These are phyloP conservation scores for Drosophila aff. DNA, from an alignment of 1,140 invertebrate species.

Conservation along the genomic window DNA sequence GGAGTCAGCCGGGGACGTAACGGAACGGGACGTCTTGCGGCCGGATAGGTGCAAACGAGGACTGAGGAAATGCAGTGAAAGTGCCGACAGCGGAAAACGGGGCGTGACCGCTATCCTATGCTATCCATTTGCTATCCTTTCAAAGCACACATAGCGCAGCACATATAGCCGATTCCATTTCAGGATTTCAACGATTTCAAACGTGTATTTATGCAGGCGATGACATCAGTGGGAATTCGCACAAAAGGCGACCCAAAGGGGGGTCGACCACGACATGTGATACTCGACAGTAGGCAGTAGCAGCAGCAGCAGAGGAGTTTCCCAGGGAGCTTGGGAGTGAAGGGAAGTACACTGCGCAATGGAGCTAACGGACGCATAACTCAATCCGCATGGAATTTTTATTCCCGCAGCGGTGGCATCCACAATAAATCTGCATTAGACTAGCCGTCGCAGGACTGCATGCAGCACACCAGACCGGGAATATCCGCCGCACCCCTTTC, in stretches of 20 bases:
- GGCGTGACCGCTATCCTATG: slow-evolving; percentile 34
- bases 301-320: neutral
- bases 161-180: slow-evolving; percentile 11
- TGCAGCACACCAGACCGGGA: slow-evolving; percentile 12
- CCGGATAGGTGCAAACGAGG: slow-evolving; percentile 50
- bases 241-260: slow-evolving; percentile 10
- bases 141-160: neutral
- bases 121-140: slow-evolving; percentile 20
- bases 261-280: slow-evolving; percentile 28
- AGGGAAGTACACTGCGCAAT: slow-evolving; percentile 39
- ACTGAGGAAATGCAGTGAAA: slow-evolving; percentile 73
- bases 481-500: neutral
- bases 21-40: slow-evolving; percentile 5
- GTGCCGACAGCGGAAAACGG: slow-evolving; percentile 57
- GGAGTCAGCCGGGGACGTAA: slow-evolving; percentile 10
- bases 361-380: slow-evolving; percentile 82
- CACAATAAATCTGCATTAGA: slow-evolving; percentile 83
- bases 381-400: slow-evolving; percentile 83
- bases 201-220: slow-evolving; percentile 50
- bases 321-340: neutral
- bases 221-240: slow-evolving; percentile 68
- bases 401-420: slow-evolving; percentile 81
- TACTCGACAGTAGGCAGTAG: slow-evolving; percentile 10
- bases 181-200: slow-evolving; percentile 25
- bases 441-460: slow-evolving; percentile 29